Conservation (phyloP, 2,888 invertebrate genomes). For the Parnassius apollo region DNA sequence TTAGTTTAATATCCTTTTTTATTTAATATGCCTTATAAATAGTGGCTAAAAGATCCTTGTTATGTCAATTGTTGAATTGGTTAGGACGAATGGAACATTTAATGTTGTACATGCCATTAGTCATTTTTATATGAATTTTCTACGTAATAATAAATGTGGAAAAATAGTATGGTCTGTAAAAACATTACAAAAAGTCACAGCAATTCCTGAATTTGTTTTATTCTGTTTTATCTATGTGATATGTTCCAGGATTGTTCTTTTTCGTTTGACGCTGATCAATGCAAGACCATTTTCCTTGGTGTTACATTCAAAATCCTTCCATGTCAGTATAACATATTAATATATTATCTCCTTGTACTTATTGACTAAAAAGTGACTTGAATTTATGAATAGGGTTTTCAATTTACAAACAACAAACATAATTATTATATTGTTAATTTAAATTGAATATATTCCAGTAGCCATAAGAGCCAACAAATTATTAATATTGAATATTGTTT, state of each 20-base stretch:
- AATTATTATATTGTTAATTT: neutral
- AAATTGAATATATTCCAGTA: constrained; percentile 27
- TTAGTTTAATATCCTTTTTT: no score
- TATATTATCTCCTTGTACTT: constrained; percentile 2
- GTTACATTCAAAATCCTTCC: no score
- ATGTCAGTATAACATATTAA: neutral
- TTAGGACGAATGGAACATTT: neutral
- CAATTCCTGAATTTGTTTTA: no score
- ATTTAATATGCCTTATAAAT: neutral
- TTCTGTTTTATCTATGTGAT: no score
- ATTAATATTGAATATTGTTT: constrained; percentile 23
- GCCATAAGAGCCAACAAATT: constrained; percentile 27
- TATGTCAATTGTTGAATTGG: neutral
- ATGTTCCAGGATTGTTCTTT: no score
- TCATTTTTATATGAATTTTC: no score
- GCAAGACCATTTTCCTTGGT: no score
- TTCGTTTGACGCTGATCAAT: no score
- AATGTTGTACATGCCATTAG: neutral
- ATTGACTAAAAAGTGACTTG: constrained; percentile 1
- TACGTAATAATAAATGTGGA: no score
- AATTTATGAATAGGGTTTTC: constrained; percentile 1
- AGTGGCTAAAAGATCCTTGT: constrained; percentile 3
- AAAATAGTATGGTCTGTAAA: no score
- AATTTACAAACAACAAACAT: constrained; percentile 7
- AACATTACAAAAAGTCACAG: no score